Conservation (phyloP, 2,888 invertebrate genomes). For the Pemphredon lugubris region DNA sequence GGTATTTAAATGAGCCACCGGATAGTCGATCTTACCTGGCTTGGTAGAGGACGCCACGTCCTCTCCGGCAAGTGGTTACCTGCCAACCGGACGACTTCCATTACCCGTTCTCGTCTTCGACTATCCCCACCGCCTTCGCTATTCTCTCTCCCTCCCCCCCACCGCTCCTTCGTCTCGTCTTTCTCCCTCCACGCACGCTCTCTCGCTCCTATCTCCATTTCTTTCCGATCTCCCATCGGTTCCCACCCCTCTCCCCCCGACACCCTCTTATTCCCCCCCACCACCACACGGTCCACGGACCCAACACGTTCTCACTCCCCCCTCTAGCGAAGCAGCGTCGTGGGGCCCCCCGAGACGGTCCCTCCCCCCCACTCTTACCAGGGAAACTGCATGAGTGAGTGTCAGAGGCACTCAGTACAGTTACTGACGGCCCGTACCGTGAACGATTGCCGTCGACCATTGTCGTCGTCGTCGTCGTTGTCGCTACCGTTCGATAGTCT, state of each 20-base stretch:
- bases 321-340: constrained; percentile 39
- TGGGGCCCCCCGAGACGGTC: constrained; percentile 55
- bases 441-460: constrained; percentile 62
- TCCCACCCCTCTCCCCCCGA: neutral
- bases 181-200: neutral
- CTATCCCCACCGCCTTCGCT: constrained; percentile 30
- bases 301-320: constrained; percentile 53
- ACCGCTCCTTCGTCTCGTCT: constrained; percentile 11
- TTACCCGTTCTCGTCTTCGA: constrained; percentile 53
- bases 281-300: constrained; percentile 6
- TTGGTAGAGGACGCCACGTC: constrained; percentile 76
- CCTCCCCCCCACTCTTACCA: constrained; percentile 66
- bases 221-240: constrained; percentile 18
- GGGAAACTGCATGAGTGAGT: constrained; percentile 70
- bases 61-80: constrained; percentile 50
- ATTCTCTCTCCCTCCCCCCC: constrained; percentile 38
- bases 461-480: constrained; percentile 39
- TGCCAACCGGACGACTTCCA: constrained; percentile 50
- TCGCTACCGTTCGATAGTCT: constrained; percentile 29
- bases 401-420: constrained; percentile 75
- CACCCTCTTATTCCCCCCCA: constrained; percentile 20
- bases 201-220: constrained; percentile 26
- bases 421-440: constrained; percentile 74
- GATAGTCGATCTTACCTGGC: constrained; percentile 67
- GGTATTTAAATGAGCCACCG: constrained; percentile 77